phyloP scores from a whole-genome alignment of 2,113 vertebrate genomes.

The Oryzias celebensis region DNA sequence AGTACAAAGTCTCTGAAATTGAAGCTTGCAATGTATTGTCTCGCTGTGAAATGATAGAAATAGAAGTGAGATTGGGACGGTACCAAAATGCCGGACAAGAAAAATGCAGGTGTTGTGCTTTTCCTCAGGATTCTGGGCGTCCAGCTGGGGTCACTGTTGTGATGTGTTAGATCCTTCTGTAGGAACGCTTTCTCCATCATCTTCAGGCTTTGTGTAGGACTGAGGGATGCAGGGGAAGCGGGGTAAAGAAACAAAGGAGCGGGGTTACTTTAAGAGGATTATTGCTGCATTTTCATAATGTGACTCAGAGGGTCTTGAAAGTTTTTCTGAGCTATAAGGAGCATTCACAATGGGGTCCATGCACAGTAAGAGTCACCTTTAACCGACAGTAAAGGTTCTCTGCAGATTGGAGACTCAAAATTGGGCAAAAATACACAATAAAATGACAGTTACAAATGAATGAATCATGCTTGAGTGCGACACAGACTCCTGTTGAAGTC shows the following conservation, averaged over 20 bases:
- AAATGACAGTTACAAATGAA: too few relatives aligned
- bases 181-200: neutral
- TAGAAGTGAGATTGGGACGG: conserved; percentile 4
- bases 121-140: conserved; percentile 5
- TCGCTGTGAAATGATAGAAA: conserved; percentile 15
- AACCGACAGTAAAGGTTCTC: too few relatives aligned
- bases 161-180: conserved; percentile 11
- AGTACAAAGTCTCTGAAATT: conserved; percentile 10
- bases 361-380: too few relatives aligned
- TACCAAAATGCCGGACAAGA: conserved; percentile 5
- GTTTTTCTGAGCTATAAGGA: neutral
- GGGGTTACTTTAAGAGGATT: neutral
- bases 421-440: too few relatives aligned
- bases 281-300: neutral
- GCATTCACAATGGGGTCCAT: too few relatives aligned
- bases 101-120: neutral
- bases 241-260: neutral
- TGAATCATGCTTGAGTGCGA: too few relatives aligned
- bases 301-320: too few relatives aligned
- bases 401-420: too few relatives aligned
- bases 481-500: too few relatives aligned
- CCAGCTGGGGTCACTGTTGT: conserved; percentile 64
- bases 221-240: neutral
- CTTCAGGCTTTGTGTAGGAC: conserved; percentile 2
- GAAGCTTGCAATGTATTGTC: neutral